Percentiles rank a stretch among this genome's conserved stretches.
Conservation (phyloP, 1,140 invertebrate genomes). For the Drosophila pectinifera region DNA sequence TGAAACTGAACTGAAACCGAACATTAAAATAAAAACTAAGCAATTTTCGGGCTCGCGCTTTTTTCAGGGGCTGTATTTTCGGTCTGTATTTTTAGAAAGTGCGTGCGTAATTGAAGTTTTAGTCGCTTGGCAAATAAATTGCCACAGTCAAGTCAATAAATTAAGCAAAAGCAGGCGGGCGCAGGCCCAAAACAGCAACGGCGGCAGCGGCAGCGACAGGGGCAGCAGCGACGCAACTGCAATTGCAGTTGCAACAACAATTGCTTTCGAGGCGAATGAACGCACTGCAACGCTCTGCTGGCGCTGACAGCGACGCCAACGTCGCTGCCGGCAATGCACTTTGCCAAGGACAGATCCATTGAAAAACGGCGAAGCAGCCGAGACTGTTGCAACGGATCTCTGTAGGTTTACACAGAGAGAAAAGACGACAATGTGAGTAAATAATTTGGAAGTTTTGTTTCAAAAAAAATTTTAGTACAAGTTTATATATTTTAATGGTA, state of each 20-base stretch:
- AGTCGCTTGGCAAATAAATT: conserved; percentile 76
- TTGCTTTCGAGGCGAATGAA: conserved; percentile 57
- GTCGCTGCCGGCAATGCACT: conserved; percentile 78
- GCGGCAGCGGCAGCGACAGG: conserved; percentile 7
- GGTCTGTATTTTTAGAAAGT: conserved; percentile 73
- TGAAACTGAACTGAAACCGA: conserved; percentile 12
- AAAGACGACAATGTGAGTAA: not conserved
- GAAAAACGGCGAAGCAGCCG: conserved; percentile 63
- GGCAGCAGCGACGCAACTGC: conserved; percentile 13
- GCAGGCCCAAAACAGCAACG: conserved; percentile 7
- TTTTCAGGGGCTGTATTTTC: conserved; percentile 17
- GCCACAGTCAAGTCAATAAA: conserved; percentile 76
- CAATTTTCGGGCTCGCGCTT: conserved; percentile 17
- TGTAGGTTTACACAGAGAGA: conserved; percentile 13
- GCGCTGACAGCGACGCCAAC: conserved; percentile 21
- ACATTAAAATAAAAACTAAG: conserved; percentile 21
- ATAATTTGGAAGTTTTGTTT: not conserved
- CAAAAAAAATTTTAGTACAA: not conserved
- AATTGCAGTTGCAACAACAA: conserved; percentile 36
- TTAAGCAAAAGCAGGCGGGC: conserved; percentile 58
- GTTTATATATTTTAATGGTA: not conserved
- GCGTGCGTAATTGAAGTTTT: conserved; percentile 74
- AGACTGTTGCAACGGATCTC: conserved; percentile 40
- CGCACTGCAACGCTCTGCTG: conserved; percentile 51
- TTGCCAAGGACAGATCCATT: conserved; percentile 84